Evolutionary conservation across 1,140 invertebrate genomes (phyloP).

Genomic region (Condylostylus longicornis): DNA sequence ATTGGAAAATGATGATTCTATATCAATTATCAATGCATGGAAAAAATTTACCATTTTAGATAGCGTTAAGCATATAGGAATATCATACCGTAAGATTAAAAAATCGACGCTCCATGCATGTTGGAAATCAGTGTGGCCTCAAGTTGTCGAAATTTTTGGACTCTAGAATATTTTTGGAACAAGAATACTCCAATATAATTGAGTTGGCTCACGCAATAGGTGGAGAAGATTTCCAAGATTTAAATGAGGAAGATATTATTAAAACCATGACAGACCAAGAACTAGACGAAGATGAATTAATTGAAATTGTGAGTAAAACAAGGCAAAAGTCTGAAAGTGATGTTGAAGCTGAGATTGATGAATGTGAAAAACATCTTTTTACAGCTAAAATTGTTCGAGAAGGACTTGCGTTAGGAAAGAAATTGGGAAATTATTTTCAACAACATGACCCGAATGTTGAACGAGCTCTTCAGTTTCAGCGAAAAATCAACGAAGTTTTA

Average conservation of each 20-base stretch:
- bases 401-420: too few species aligned
- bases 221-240: conserved; percentile 15
- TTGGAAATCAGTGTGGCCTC: conserved; percentile 13
- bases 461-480: too few species aligned
- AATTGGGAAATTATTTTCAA: too few species aligned
- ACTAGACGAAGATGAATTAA: conserved; percentile 9
- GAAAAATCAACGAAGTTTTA: too few species aligned
- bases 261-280: conserved; percentile 6
- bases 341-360: too few species aligned
- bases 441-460: too few species aligned
- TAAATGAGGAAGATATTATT: conserved; percentile 6
- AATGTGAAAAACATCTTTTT: too few species aligned
- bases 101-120: conserved; percentile 12
- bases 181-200: conserved; percentile 11
- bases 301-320: too few species aligned
- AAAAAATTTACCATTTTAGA: conserved; percentile 15
- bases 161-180: conserved; percentile 7
- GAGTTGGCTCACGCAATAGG: conserved; percentile 8
- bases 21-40: conserved; percentile 11
- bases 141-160: conserved; percentile 9
- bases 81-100: conserved; percentile 12
- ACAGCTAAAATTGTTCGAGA: too few species aligned
- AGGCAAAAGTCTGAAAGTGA: too few species aligned
- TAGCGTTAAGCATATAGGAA: conserved; percentile 11
- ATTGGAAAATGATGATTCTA: conserved; percentile 5